Evolutionary conservation across 2,113 vertebrate species (phyloP), one percentile per base, ranked within the genome.

Genomic region (Pteruthius melanotis): DNA sequence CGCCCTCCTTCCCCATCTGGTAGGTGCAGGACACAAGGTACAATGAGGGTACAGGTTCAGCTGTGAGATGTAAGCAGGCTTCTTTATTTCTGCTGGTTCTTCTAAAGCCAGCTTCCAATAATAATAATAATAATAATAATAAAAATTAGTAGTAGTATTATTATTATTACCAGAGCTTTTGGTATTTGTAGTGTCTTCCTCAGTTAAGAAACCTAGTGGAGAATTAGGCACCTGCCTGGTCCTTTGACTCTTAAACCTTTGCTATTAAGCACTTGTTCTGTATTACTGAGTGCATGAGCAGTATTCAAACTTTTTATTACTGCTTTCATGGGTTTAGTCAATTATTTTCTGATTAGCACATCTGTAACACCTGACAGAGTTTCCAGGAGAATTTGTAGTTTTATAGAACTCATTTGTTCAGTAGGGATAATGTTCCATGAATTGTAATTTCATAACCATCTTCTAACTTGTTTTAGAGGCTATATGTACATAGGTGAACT

Each of bases 1-100:
- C 0, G 0, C 4, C 1, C 10, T 75, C 1, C 1, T 61, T 94
- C 40, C n/a, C 42, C 0, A 0, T 23, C 45, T 11, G 1, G 8
- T 17, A 23, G 22, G 28, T 3, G 1, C 10, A 31, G 65, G 54
- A 50, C 21, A 10, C 20, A 9, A 37, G 33, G 19, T 28, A 6
- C 1, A 0, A 1, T 20, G 47, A 64, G 19, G 12, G 27, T 42
- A 5, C 0, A 5, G 22, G 28, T 65, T 82, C 65, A 71, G 33
- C 47, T 26, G 4, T 18, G 65, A 84, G 47, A 52, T 20, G 13
- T 33, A 16, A 31, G 42, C n/a, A 47, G 30, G 42, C 15, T 95
- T 80, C 45, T 52, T 61, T n/a, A 30, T 27, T 88, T 78, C 26
- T 74, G 26, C 53, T 70, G 12, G 26, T 54, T 84, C 80, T 90